Conservation (phyloP, 2,888 invertebrate genomes). For the Trichogramma evanescens region DNA sequence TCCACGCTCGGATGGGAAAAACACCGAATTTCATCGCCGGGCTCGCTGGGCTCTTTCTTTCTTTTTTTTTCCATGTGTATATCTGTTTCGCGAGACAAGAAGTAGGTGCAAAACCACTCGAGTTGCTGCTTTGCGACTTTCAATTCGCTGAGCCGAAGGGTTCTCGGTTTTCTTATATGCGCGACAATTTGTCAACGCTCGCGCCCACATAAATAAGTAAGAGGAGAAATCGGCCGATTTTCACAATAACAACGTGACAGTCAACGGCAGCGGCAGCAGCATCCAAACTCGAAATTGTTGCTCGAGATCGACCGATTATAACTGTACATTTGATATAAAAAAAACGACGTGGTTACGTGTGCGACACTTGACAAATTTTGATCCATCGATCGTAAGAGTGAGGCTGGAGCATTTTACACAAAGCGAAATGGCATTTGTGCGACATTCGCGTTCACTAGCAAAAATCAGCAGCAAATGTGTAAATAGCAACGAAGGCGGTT, state of each 20-base stretch:
- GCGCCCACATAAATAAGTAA: conserved; percentile 2
- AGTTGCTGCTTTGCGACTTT: no score
- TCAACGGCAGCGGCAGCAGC: neutral
- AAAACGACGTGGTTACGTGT: neutral
- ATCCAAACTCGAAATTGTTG: neutral
- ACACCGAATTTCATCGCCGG: no score
- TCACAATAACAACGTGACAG: conserved; percentile 3
- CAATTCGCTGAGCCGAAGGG: no score
- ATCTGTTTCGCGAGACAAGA: no score
- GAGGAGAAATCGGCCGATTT: conserved; percentile 16
- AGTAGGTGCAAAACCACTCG: no score
- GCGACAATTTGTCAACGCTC: neutral
- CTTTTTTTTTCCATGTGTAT: no score
- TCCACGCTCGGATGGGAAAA: no score
- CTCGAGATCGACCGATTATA: no score
- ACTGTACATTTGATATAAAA: neutral
- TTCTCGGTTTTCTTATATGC: no score
- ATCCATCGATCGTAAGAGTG: neutral
- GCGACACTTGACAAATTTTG: conserved; percentile 10
- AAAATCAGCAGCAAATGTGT: neutral
- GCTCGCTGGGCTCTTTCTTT: no score
- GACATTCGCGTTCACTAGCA: neutral
- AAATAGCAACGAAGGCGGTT: neutral
- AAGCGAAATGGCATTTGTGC: neutral
- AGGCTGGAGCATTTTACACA: no score